phyloP scores from a whole-genome alignment of 2,888 invertebrate species.

The Yponomeuta malinellus region DNA sequence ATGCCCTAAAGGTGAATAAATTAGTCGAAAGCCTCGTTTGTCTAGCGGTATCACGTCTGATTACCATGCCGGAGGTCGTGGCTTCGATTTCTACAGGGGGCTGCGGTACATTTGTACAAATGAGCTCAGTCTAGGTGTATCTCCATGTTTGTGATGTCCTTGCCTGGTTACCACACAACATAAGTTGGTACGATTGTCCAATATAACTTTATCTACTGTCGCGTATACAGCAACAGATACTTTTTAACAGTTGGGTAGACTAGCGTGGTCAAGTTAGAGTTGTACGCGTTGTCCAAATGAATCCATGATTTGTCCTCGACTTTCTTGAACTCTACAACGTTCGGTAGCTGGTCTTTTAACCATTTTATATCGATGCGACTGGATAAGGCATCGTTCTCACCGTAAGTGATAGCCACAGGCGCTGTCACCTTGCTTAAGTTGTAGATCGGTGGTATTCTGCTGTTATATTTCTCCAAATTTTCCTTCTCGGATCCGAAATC shows the following conservation, averaged over 20 bases:
- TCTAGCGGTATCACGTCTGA: no score
- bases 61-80: no score
- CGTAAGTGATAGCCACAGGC: neutral
- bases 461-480: neutral
- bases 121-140: no score
- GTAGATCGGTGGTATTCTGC: neutral
- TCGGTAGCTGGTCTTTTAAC: neutral
- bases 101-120: no score
- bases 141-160: neutral
- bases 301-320: neutral
- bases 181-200: no score
- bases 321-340: neutral
- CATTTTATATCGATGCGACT: neutral
- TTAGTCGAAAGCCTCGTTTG: neutral
- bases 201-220: no score
- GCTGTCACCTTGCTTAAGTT: neutral
- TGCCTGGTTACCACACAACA: no score
- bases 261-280: neutral
- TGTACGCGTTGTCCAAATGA: neutral
- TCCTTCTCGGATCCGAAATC: neutral
- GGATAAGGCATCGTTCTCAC: neutral
- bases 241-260: neutral
- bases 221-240: no score
- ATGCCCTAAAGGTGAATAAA: neutral
- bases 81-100: no score